Evolutionary conservation across 2,888 invertebrate species (phyloP), one percentile per base, ranked within the genome.

Genomic region (Pollenia labialis): DNA sequence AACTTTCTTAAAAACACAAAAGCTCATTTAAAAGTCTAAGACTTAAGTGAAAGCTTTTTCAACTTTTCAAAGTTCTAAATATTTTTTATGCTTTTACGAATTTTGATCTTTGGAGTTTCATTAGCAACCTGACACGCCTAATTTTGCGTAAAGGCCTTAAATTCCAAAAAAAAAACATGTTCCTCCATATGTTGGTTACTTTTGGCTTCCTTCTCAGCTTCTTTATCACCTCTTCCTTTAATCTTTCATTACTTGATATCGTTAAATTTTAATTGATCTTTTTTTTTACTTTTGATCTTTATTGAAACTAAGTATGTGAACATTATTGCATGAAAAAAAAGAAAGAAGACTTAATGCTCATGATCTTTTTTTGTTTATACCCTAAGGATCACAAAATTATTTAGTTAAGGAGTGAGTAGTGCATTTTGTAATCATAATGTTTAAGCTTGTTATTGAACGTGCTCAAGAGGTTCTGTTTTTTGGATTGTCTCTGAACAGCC

Each of bases 191-290:
- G 85, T 58, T 81, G 50, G 32, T 32, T 32, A 32, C 32, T 32
- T 32, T 52, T n/a, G 2, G 58, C 48, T 48, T 44, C 60, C 42
- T 46, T 18, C 64, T 54, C 52, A 10, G 12, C 8, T 32, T 66
- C 12, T 12, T 10, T 50, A 46, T 9, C 72, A 75, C 8, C 8
- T 64, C 32, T 12, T n/a, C 54, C n/a, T 54, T 10, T 11, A 54
- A 66, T 66, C 71, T 80, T 50, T 77, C 60, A 79, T 76, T 87
- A 90, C 90, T 90, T 91, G 90, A 90, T 92, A 92, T 92, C 92
- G 91, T 92, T 92, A 91, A 91, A 92, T 92, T 92, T 92, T 92
- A 92, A 92, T 92, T 92, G 92, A 92, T 92, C 92, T 92, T 83
- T 82, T 81, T 79, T 77, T 62, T 75, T 14, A 52, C 60, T 10